phyloP scores from a whole-genome alignment of 2,888 invertebrate genomes.

The Drosophila meridiana region DNA sequence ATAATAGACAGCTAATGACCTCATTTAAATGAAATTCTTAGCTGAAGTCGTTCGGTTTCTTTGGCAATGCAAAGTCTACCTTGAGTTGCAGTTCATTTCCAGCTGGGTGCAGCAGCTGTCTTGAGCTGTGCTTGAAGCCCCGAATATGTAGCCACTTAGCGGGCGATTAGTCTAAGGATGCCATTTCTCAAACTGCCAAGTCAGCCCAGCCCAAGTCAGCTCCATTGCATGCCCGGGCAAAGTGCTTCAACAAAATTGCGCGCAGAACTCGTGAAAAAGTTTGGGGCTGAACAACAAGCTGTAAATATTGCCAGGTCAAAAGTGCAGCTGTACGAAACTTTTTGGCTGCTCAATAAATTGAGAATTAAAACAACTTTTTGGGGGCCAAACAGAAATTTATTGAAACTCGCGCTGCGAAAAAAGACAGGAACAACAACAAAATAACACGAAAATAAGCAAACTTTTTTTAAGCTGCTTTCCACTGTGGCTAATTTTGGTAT shows the following conservation, averaged over 20 bases:
- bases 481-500: constrained; percentile 44
- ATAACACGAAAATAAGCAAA: constrained; percentile 10
- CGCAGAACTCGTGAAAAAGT: constrained; percentile 30
- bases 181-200: constrained; percentile 55
- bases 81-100: constrained; percentile 6
- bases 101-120: constrained; percentile 1
- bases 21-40: not conserved
- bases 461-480: constrained; percentile 11
- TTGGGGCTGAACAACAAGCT: constrained; percentile 68
- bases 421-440: not conserved
- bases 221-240: constrained; percentile 6
- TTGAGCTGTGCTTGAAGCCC: not conserved
- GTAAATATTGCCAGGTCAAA: constrained; percentile 73
- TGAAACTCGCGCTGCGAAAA: constrained; percentile 21
- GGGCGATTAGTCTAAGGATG: constrained; percentile 59
- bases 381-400: constrained; percentile 10
- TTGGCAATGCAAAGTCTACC: not conserved
- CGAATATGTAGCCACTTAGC: constrained; percentile 57
- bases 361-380: constrained; percentile 66
- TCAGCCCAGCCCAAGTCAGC: constrained; percentile 19
- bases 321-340: constrained; percentile 67
- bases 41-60: not conserved
- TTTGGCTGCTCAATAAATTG: constrained; percentile 70
- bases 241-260: constrained; percentile 49
- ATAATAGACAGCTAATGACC: not conserved